Evolutionary conservation across 2,888 invertebrate species (phyloP), one percentile per base, ranked within the genome.

Genomic region (Caenorhabditis angaria): DNA sequence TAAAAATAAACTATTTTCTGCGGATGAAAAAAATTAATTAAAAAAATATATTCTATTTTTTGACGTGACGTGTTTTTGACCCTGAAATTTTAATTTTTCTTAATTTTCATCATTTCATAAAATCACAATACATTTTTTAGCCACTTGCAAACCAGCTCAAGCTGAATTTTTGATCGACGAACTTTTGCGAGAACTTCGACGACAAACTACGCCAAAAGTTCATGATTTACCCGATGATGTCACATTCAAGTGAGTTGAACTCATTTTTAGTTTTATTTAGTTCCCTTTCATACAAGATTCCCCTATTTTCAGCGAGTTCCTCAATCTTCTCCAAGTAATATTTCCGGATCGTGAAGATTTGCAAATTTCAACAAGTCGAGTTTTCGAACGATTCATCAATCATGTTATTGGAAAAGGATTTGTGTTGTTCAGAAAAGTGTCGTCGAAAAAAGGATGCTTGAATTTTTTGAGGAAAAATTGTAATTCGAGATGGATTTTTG

Each of bases 341-440:
- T 76, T 78, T 20, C 65, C 76, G 10, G 71, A 74, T 22, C 62
- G 71, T 20, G 65, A 65, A 29, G 78, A 76, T 20, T 56, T 78
- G 22, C 69, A 74, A 68, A 51, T 67, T 14, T 69, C 78, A 4
- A 65, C 70, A 22, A 58, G 71, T 61, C 64, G 74, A 5, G 61
- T 78, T 0, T 76, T 74, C 51, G 78, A 78, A 14, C 50, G 78
- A 32, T 76, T 68, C 59, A 62, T 78, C 27, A 73, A 74, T 57
- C 78, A 78, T 32, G 63, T 78, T 5, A 69, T 78, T 27, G 67
- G 67, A 29, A 76, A 76, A 74, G 78, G 78, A 28, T 71, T 74
- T 32, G 59, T 70, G 20, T 35, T 76, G 10, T 76, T 67, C 60
- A 70, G 76, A 12, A 58, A 20, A 12, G 60, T 54, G 24, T 24